Percentiles rank a stretch among this genome's conserved stretches.
Evolutionary conservation across 2,888 invertebrate species (phyloP).

Genomic region (Omphaloscelis lunosa): DNA sequence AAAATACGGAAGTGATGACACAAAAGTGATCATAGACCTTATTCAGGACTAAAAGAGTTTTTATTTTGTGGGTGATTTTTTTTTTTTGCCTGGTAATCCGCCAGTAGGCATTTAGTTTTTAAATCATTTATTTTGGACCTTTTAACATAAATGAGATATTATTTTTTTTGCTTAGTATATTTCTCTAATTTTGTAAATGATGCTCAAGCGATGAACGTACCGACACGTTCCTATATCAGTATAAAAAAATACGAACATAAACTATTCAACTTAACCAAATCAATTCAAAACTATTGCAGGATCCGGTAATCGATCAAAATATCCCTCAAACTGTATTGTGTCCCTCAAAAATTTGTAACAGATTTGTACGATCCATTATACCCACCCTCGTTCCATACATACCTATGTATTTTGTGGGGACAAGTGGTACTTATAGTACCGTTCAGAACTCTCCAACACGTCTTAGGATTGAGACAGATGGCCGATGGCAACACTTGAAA

Average conservation of each 20-base stretch:
- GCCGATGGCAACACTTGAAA: constrained; percentile 61
- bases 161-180: neutral
- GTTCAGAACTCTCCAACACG: constrained; percentile 72
- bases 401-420: constrained; percentile 52
- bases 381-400: constrained; percentile 67
- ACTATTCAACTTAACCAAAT: neutral
- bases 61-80: no score
- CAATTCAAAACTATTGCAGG: constrained; percentile 49
- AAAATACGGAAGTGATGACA: no score
- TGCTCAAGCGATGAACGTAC: neutral
- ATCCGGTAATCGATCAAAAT: constrained; percentile 69
- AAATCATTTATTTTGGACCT: neutral
- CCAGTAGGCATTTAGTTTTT: no score
- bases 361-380: constrained; percentile 73
- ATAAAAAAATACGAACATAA: neutral
- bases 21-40: neutral
- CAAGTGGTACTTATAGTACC: constrained; percentile 70
- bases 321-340: constrained; percentile 63
- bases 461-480: constrained; percentile 83
- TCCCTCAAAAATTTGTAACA: constrained; percentile 78
- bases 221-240: neutral
- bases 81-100: no score
- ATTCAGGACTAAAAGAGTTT: no score
- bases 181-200: neutral
- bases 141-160: neutral